A percentile compares a stretch with the other conserved stretches of the same genome.
Conservation (phyloP, 2,797 vertebrate genomes). For the Aldrovandia affinis region DNA sequence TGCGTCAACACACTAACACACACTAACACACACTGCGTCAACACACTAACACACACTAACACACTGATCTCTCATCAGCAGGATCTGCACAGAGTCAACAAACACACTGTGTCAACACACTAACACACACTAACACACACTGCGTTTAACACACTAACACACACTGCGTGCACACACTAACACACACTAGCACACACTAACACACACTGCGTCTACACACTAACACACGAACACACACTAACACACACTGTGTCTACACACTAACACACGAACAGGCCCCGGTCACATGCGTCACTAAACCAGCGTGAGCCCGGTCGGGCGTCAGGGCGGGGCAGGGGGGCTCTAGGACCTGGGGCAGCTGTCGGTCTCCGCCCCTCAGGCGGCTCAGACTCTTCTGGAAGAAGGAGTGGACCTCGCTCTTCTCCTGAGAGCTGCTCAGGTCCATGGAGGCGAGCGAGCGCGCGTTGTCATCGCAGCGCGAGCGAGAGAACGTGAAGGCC, state of each 20-base stretch:
- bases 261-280: not conserved
- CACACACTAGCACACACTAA: not conserved
- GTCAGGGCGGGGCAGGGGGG: not conserved
- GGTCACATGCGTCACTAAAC: not conserved
- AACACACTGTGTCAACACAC: not conserved
- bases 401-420: constrained; percentile 88
- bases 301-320: no score
- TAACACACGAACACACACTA: not conserved
- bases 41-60: no score
- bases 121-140: constrained; percentile 6
- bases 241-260: not conserved
- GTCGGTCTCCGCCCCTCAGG: constrained; percentile 83
- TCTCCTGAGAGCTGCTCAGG: constrained; percentile 82
- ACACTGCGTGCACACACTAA: no score
- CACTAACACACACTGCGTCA: no score
- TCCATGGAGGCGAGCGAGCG: constrained; percentile 83
- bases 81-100: constrained; percentile 62
- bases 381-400: constrained; percentile 88
- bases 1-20: no score
- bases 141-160: no score
- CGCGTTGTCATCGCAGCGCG: constrained; percentile 88
- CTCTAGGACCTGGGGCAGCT: constrained; percentile 75
- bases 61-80: constrained; percentile 83
- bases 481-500: constrained; percentile 90
- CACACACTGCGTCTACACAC: not conserved